phyloP scores from a whole-genome alignment of 1,140 invertebrate genomes.

The Cydia splendana region DNA sequence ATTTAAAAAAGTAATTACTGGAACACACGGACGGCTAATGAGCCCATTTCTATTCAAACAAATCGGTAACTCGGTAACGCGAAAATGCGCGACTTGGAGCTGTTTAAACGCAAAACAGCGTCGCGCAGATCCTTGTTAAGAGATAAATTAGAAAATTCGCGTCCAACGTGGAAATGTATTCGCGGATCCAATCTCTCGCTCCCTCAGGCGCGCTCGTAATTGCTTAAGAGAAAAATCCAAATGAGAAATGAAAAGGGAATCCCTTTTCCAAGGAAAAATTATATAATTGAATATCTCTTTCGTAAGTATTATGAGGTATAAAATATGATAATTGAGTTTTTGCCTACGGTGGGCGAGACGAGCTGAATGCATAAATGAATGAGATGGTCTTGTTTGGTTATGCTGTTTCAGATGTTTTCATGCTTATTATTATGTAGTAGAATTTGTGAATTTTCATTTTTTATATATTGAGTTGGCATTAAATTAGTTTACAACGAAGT shows the following conservation, averaged over 20 bases:
- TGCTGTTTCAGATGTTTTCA: constrained; percentile 28
- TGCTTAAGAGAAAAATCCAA: constrained; percentile 80
- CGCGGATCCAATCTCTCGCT: constrained; percentile 65
- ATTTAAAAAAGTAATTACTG: constrained; percentile 54
- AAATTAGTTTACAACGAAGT: background rate
- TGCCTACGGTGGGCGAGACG: constrained; percentile 61
- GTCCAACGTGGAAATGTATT: constrained; percentile 60
- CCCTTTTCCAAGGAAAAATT: constrained; percentile 77
- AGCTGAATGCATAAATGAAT: constrained; percentile 33
- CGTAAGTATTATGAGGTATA: constrained; percentile 79
- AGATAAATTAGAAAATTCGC: constrained; percentile 66
- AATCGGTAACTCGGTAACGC: constrained; percentile 72
- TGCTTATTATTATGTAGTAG: constrained; percentile 10
- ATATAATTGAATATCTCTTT: constrained; percentile 79
- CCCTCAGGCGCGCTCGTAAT: constrained; percentile 71
- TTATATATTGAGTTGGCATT: background rate
- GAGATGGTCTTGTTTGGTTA: constrained; percentile 28
- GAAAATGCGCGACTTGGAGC: constrained; percentile 71
- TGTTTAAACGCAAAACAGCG: constrained; percentile 75
- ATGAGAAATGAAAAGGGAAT: constrained; percentile 80
- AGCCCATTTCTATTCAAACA: constrained; percentile 76
- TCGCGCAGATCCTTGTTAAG: constrained; percentile 70
- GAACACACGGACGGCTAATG: constrained; percentile 60
- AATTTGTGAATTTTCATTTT: background rate
- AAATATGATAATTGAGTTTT: constrained; percentile 80